phyloP scores from a whole-genome alignment of 1,140 invertebrate genomes.

The Calycopis cecrops region DNA sequence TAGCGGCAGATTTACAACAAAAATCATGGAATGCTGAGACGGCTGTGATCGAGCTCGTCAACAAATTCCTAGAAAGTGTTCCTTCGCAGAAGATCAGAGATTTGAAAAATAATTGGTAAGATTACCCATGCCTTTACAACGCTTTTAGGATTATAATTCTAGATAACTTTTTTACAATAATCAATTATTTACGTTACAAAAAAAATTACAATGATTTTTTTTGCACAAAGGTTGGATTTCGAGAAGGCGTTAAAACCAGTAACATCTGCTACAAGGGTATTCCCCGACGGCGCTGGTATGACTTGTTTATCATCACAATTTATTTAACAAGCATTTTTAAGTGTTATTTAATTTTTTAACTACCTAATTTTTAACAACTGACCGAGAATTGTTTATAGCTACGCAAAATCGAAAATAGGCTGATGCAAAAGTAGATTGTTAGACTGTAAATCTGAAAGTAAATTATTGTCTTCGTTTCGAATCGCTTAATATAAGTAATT shows the following conservation, averaged over 20 bases:
- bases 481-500: no score
- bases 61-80: slow-evolving; percentile 80
- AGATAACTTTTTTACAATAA: no score
- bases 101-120: slow-evolving; percentile 79
- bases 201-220: slow-evolving; percentile 1
- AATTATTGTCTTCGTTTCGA: no score
- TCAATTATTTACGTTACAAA: no score
- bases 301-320: slow-evolving; percentile 14
- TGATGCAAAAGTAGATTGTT: no score
- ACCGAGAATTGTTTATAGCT: no score
- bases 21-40: slow-evolving; percentile 76
- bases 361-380: no score
- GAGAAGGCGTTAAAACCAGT: slow-evolving; percentile 76
- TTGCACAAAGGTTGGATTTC: slow-evolving; percentile 69
- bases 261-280: slow-evolving; percentile 75
- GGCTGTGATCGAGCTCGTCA: slow-evolving; percentile 81
- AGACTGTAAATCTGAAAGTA: no score
- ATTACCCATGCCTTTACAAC: slow-evolving; percentile 8
- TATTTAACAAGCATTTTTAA: background rate
- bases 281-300: slow-evolving; percentile 74
- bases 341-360: background rate
- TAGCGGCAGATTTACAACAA: slow-evolving; percentile 58
- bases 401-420: no score
- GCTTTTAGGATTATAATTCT: no score
- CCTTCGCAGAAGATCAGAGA: slow-evolving; percentile 74